Base-by-base conservation (phyloP, 2,797 vertebrate species). In the Lerista edwardsae region DNA sequence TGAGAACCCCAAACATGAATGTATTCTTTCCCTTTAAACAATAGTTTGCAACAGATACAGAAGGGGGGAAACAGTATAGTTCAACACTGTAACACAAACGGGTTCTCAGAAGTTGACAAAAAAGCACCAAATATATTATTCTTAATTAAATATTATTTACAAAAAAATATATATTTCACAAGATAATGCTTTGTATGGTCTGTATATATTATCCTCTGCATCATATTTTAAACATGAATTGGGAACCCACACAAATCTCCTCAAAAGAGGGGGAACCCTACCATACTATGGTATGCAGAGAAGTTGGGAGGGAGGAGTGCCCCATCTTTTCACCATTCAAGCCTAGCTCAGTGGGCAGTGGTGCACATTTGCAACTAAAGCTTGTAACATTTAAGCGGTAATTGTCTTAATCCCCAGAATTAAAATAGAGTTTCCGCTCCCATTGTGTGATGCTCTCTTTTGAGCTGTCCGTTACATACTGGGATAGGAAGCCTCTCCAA, bases 111-210 rank as follows among this genome's bases (percentile, higher is more conserved):
- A 91, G 86, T 91, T 93, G 95, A 12, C 1, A n/a, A 93, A 96
- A 94, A 95, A 96, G 96, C 96, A 96, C 95, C 96, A 96, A 96
- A 96, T 96, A 96, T 96, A 96, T 95, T 90, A 88, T 72, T 78
- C 85, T 73, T 0, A 96, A 95, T 96, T 96, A 95, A 96, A 95
- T 95, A 96, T 92, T 96, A 96, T 96, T 94, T 96, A 96, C 95
- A 96, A 94, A 95, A 34, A 61, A 72, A 8, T 94, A 94, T 87
- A 91, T 93, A 94, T 88, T 92, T 95, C 93, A 94, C 89, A 94
- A 92, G 92, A 73, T 89, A 94, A 90, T 23, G 5, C 67, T 84
- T 57, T 0, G 68, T 80, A 81, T 74, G 79, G 79, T 92, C 89
- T 90, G 85, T 91, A 94, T 94, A 93, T 92, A 93, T 91, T 88